A percentile compares a stretch with the other conserved stretches of the same genome.
Evolutionary conservation across 2,113 vertebrate species (phyloP).

Genomic region (Entomyzon cyanotis): DNA sequence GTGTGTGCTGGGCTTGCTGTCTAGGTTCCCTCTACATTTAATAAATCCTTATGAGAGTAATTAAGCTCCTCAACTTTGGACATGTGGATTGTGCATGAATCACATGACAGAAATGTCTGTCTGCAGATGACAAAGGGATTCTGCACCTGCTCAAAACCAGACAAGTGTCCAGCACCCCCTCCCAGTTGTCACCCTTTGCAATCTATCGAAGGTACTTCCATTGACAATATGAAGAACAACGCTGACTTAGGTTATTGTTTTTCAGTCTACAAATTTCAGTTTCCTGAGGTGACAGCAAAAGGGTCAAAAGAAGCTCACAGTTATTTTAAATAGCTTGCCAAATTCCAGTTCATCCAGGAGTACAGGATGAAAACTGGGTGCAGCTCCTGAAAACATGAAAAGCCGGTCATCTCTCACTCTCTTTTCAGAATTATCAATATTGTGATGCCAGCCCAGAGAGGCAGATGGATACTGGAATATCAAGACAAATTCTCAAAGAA

Average conservation of each 20-base stretch:
- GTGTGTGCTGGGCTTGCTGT: background rate
- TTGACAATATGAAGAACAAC: background rate
- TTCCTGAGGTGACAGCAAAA: background rate
- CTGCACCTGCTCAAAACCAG: fast-evolving
- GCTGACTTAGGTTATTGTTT: background rate
- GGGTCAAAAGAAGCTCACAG: background rate
- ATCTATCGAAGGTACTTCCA: background rate
- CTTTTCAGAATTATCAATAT: background rate
- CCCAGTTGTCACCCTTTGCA: background rate
- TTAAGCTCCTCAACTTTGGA: background rate
- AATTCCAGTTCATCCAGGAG: background rate
- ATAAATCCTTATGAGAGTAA: background rate
- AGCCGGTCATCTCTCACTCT: background rate
- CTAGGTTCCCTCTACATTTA: background rate
- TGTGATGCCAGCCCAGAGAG: background rate
- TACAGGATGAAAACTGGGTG: background rate
- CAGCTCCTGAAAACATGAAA: background rate
- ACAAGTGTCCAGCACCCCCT: fast-evolving
- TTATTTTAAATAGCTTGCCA: background rate
- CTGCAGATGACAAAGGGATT: background rate
- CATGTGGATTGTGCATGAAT: background rate
- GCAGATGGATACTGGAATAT: background rate
- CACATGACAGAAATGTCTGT: background rate
- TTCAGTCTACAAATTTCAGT: background rate
- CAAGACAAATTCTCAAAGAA: background rate